These are phyloP conservation scores for Pristionchus exspectatus DNA, from an alignment of 2,888 invertebrate genomes.

Conservation along the genomic window DNA sequence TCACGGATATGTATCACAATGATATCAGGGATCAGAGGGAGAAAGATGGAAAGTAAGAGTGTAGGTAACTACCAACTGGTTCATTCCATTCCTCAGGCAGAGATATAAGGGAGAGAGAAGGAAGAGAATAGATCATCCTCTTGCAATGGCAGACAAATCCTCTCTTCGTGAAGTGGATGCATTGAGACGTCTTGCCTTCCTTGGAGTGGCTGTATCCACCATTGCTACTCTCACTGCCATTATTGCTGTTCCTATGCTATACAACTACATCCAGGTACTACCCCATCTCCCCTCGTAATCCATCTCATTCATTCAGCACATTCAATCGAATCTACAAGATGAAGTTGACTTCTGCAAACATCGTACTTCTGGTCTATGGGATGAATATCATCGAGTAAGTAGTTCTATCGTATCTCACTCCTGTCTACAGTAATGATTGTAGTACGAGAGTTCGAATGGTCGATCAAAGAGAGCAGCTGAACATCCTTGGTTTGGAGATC, in stretches of 20 bases:
- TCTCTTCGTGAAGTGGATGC: conserved; percentile 27
- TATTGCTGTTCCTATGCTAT: conserved; percentile 40
- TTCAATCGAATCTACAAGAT: conserved; percentile 52
- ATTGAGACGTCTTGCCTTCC: conserved; percentile 23
- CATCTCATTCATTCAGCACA: conserved; percentile 7
- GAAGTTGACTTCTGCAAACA: conserved; percentile 46
- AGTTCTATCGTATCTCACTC: neutral
- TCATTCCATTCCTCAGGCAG: neutral
- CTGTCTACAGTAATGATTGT: neutral
- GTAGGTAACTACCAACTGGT: conserved; percentile 50
- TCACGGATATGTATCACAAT: neutral
- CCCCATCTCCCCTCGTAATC: neutral
- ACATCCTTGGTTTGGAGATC: conserved; percentile 38
- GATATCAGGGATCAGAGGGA: neutral
- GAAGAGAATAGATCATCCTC: neutral
- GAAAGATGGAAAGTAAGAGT: neutral
- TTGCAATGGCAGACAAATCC: conserved; percentile 13
- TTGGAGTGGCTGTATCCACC: conserved; percentile 43
- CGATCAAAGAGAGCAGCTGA: conserved; percentile 41
- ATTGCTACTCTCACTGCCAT: conserved; percentile 53
- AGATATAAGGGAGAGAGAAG: neutral
- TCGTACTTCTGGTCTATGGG: conserved; percentile 51
- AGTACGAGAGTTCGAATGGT: conserved; percentile 31
- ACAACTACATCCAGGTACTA: conserved; percentile 53
- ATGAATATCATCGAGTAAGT: conserved; percentile 49